A percentile compares a stretch with the other conserved stretches of the same genome.
These are phyloP conservation scores for Sepiola atlantica DNA, from an alignment of 2,888 invertebrate species.

Conservation along the genomic window DNA sequence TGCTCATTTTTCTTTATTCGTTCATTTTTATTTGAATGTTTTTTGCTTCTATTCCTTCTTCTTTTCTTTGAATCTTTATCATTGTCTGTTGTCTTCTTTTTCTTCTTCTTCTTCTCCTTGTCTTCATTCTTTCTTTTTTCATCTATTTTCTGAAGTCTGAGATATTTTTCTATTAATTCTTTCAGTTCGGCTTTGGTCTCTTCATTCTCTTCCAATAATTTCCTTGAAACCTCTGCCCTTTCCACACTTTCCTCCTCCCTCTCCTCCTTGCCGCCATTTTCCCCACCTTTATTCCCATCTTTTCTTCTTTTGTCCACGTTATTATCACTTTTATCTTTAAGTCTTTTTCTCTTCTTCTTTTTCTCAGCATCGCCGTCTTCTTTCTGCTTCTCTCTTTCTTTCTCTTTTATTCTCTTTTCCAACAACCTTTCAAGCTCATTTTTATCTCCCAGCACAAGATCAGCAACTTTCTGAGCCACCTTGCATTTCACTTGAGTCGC, in stretches of 20 bases:
- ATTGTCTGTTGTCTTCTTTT: neutral
- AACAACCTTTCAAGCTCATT: neutral
- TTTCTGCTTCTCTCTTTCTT: neutral
- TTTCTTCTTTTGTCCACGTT: neutral
- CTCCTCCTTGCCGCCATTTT: neutral
- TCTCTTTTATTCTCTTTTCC: neutral
- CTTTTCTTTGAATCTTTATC: neutral
- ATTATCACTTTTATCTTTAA: neutral
- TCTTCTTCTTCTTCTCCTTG: neutral
- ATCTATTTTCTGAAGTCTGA: neutral
- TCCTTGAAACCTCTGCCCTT: neutral
- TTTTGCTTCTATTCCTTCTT: neutral
- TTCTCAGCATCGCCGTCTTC: neutral
- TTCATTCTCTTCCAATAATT: neutral
- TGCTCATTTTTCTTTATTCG: neutral
- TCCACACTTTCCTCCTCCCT: too few relatives aligned
- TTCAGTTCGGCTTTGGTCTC: neutral
- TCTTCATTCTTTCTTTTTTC: neutral
- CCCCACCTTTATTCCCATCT: neutral
- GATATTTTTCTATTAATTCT: neutral
- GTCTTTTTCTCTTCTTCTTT: neutral
- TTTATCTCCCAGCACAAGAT: neutral
- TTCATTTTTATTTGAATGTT: neutral
- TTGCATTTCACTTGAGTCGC: neutral
- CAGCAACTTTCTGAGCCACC: neutral